Base-by-base conservation (phyloP, 2,888 invertebrate species). In the Drosophila koepferae region DNA sequence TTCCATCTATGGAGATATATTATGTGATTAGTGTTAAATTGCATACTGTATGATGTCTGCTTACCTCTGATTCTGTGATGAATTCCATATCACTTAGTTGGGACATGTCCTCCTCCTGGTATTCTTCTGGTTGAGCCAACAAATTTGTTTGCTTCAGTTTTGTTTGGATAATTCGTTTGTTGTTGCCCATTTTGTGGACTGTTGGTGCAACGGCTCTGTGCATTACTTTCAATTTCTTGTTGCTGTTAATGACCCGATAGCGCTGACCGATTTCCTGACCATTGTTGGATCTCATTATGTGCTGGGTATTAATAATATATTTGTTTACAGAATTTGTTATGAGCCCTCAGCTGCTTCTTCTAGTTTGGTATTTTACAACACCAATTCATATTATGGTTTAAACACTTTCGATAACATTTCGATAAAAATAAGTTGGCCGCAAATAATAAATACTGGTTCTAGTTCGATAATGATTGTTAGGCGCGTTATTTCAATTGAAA, bases 211-310 rank as follows among this genome's bases (percentile, higher is more conserved):
- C 36, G 8, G 14, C 9, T 14, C 48, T 54, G 28, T 16, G 34
- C 1, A 31, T 20, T 4, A 44, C 14, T 14, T 61, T 49, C 3
- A 41, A 10, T 46, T 48, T 60, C 10, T 23, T 74, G 9, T 20
- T 69, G 36, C 2, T 18, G 34, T 51, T 59, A 2, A 59, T 43
- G 1, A 41, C 34, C 1, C 61, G 60, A 62, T 56, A 41, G 9
- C 40, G 23, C 46, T 58, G 53, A 5, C 5, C 2, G 2, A 8
- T 9, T 2, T 5, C 5, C 0, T 28, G 49, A 8, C 31, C 58
- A 48, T 64, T 61, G 10, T 0, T 59, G 14, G 49, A 36, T 38
- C 40, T 56, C 75, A 78, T 75, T 60, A 9, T 38, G 46, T 20
- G 28, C 9, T 9, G 16, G 12, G 12, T 41, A 8, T 23, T 36